phyloP scores from a whole-genome alignment of 2,797 vertebrate genomes.

The Sphaeramia orbicularis region DNA sequence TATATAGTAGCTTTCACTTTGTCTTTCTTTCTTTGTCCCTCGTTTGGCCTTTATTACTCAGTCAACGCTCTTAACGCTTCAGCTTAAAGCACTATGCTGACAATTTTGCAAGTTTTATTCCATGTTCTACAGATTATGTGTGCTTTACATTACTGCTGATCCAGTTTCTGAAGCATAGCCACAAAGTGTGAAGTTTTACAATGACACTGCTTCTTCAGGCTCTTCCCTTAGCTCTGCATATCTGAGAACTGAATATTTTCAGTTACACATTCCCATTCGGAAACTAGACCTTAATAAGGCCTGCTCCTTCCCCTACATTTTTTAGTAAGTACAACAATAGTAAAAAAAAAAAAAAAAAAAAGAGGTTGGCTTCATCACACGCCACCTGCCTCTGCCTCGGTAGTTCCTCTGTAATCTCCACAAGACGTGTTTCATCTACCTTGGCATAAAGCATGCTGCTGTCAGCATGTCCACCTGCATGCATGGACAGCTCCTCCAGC shows the following conservation, averaged over 20 bases:
- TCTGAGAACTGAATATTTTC: slow-evolving; percentile 13
- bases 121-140: slow-evolving; percentile 3
- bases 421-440: slow-evolving; percentile 50
- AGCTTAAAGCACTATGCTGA: slow-evolving; percentile 12
- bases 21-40: slow-evolving; percentile 22
- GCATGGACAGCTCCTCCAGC: slow-evolving; percentile 29
- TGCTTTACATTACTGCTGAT: slow-evolving; percentile 6
- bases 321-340: slow-evolving; percentile 26
- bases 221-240: slow-evolving; percentile 22
- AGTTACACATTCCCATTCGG: neutral
- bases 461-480: slow-evolving; percentile 39
- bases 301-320: slow-evolving; percentile 19
- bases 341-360: slow-evolving; percentile 32
- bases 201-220: slow-evolving; percentile 14
- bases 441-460: slow-evolving; percentile 33
- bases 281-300: slow-evolving; percentile 17
- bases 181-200: slow-evolving; percentile 2
- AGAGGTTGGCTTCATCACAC: slow-evolving; percentile 46
- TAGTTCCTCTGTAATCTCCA: slow-evolving; percentile 40
- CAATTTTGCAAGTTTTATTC: slow-evolving; percentile 33
- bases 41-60: slow-evolving; percentile 37
- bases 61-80: slow-evolving; percentile 15
- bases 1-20: slow-evolving; percentile 13
- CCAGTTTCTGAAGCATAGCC: slow-evolving; percentile 5
- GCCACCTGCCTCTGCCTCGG: slow-evolving; percentile 19